phyloP scores from a whole-genome alignment of 2,113 vertebrate species.

The Laticauda colubrina region DNA sequence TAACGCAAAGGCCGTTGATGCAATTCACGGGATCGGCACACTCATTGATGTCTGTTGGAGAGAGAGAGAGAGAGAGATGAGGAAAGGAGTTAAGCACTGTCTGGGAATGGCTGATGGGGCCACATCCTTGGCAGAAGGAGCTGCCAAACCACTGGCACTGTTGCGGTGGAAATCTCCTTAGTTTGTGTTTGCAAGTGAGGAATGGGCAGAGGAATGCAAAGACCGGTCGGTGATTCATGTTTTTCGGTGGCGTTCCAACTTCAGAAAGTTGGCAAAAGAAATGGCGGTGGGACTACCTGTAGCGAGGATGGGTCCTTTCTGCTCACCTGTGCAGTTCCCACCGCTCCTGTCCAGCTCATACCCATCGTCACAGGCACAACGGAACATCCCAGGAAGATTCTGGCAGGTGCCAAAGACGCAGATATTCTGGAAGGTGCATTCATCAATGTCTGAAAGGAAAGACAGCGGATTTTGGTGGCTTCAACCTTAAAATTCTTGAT shows the following conservation, averaged over 20 bases:
- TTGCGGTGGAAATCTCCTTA: background rate
- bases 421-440: constrained; percentile 91
- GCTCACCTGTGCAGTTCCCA: constrained; percentile 88
- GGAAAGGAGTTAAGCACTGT: background rate
- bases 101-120: background rate
- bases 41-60: constrained; percentile 85
- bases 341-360: constrained; percentile 89
- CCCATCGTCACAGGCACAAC: constrained; percentile 84
- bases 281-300: background rate
- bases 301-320: background rate
- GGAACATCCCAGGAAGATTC: constrained; percentile 94
- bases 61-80: too few species aligned
- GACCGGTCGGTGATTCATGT: too few species aligned
- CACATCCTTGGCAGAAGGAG: background rate
- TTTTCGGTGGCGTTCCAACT: background rate
- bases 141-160: accelerated
- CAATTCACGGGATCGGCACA: constrained; percentile 91
- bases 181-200: background rate
- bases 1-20: constrained; percentile 90
- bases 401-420: constrained; percentile 91
- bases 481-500: background rate
- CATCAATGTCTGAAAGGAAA: constrained; percentile 83
- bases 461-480: background rate
- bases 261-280: background rate
- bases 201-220: background rate